Evolutionary conservation across 2,113 vertebrate species (phyloP).

Genomic region (Talpa occidentalis): DNA sequence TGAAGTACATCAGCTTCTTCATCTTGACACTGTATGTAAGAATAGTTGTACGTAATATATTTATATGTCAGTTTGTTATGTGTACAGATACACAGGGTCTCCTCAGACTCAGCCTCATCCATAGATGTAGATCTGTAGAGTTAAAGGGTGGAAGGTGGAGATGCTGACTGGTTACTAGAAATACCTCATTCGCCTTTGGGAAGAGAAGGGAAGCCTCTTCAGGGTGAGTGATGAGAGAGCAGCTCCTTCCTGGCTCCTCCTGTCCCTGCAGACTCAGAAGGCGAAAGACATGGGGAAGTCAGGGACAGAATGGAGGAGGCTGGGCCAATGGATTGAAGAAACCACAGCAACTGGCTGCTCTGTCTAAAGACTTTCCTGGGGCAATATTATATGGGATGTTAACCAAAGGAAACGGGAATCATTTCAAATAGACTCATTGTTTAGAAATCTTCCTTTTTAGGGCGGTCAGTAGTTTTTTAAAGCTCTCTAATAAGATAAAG

Average conservation of each 20-base stretch:
- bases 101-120: conserved; percentile 12
- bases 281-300: not conserved
- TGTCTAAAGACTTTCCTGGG: not conserved
- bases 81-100: conserved; percentile 67
- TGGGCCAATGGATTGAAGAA: not conserved
- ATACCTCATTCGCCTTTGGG: conserved; percentile 66
- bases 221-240: not conserved
- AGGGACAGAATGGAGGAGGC: not conserved
- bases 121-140: not conserved
- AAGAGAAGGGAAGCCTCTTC: conserved; percentile 53
- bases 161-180: conserved; percentile 53
- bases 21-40: conserved; percentile 58
- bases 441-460: not conserved
- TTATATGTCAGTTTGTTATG: conserved; percentile 76
- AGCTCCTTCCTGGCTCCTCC: not conserved
- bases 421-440: conserved; percentile 3
- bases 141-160: conserved; percentile 34
- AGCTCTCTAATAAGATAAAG: conserved; percentile 17
- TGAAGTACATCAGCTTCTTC: conserved; percentile 65
- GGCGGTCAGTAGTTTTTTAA: not conserved
- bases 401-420: conserved; percentile 55
- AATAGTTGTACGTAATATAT: conserved; percentile 78
- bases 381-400: not conserved
- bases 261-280: not conserved
- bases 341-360: not conserved